These are phyloP conservation scores for Tricholaema leucomelas DNA, from an alignment of 2,113 vertebrate genomes.

Conservation along the genomic window DNA sequence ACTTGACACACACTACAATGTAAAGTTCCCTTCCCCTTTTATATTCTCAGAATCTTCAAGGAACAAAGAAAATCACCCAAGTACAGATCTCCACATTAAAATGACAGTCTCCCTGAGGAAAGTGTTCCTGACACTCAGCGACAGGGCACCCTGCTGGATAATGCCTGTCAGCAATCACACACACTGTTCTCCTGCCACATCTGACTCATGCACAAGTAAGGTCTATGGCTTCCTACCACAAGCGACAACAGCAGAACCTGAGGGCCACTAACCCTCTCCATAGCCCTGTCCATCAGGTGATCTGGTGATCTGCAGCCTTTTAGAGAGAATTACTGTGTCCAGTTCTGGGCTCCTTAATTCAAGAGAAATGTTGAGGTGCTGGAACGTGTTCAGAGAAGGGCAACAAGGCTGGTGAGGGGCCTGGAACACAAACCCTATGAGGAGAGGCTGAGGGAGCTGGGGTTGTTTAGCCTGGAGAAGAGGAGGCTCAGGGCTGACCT, in stretches of 20 bases:
- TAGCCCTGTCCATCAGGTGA: neutral
- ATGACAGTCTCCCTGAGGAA: neutral
- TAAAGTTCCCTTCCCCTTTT: neutral
- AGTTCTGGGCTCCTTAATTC: too few relatives aligned
- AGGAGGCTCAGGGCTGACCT: too few relatives aligned
- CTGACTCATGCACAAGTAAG: neutral
- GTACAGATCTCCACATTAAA: neutral
- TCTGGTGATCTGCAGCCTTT: too few relatives aligned
- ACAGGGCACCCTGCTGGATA: neutral
- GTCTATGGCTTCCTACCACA: neutral
- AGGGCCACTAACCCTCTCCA: neutral
- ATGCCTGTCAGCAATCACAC: neutral
- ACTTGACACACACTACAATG: slow-evolving; percentile 3
- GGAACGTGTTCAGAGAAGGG: too few relatives aligned
- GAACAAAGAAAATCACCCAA: slow-evolving; percentile 14
- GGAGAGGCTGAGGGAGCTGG: too few relatives aligned
- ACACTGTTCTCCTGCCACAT: neutral
- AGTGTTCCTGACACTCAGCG: neutral
- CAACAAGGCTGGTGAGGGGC: too few relatives aligned
- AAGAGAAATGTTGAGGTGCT: too few relatives aligned
- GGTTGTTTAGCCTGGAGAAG: too few relatives aligned
- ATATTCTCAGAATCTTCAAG: neutral
- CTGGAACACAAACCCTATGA: too few relatives aligned
- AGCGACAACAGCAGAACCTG: neutral
- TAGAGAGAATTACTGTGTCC: too few relatives aligned